Base-by-base conservation (phyloP, 2,797 vertebrate genomes). In the Pangasius djambal region DNA sequence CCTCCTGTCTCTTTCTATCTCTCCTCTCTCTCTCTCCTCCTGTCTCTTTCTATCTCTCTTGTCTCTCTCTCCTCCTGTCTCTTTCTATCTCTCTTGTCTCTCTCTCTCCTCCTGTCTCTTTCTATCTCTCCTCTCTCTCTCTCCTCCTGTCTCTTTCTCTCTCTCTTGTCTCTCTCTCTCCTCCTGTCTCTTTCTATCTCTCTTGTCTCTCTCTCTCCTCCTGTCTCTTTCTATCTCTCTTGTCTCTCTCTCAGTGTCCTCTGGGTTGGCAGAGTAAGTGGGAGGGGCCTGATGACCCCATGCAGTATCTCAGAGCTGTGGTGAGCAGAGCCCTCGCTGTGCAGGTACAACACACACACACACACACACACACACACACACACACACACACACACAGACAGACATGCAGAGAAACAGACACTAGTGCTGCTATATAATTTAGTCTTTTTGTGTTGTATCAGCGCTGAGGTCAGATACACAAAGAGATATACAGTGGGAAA, bases 201-300 rank as follows among this genome's bases (percentile, higher is more conserved):
- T 52, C 12, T 2, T 15, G 2, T 52, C 52, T 52, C 52, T 12
- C 52, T 15, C 52, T 55, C 52, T n/a, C n/a, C 10, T 67, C 65
- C 37, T 74, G 18, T 25, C 13, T 74, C 52, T 86, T 5, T 69
- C 40, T 67, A 28, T 74, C 31, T 91, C 85, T 65, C 83, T 25
- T 95, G 93, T 95, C 94, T 91, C 10, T 81, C 34, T 87, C 6
- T 52, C 93, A 98, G 97, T 97, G 97, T 93, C 97, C 97, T 4
- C 79, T 96, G 55, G 81, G 94, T 4, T 99, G 98, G 98, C 98
- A 99, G 93, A 98, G 92, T 93, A 98, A 96, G 90, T 99, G 98
- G 98, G 98, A 99, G 93, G 98, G 98, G 77, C 98, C 98, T n/a
- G 98, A 99, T 87, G 98, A 99, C 91, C 98, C 98, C 13, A 96